Percentiles rank a stretch among this genome's conserved stretches.
Evolutionary conservation across 2,888 invertebrate genomes (phyloP).

Genomic region (Cerceris ruficornis): DNA sequence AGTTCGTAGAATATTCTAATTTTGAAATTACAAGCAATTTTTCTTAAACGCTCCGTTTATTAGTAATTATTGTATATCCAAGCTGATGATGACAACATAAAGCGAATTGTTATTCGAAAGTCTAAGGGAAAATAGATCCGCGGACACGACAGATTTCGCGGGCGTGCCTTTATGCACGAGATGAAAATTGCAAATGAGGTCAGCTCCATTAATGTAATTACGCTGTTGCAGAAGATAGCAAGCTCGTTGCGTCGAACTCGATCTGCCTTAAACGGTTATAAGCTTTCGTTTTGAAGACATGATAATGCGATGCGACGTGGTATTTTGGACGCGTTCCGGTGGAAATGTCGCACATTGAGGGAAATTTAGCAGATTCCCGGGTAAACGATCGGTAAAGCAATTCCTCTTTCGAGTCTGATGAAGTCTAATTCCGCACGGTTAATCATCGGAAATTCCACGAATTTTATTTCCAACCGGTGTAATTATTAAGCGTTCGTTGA

Average conservation of each 20-base stretch:
- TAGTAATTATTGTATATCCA: too few relatives aligned
- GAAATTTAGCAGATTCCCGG: background rate
- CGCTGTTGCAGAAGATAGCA: constrained; percentile 21
- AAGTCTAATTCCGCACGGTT: too few relatives aligned
- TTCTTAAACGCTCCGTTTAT: too few relatives aligned
- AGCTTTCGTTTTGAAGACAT: constrained; percentile 8
- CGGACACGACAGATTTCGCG: background rate
- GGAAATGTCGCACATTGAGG: background rate
- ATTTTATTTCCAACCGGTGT: too few relatives aligned
- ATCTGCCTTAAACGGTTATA: constrained; percentile 23
- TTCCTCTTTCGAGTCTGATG: too few relatives aligned
- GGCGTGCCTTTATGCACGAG: constrained; percentile 15
- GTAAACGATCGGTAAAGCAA: too few relatives aligned
- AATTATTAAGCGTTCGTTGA: too few relatives aligned
- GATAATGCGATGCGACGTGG: background rate
- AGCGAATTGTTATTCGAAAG: background rate
- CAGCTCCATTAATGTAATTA: constrained; percentile 52
- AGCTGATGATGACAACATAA: background rate
- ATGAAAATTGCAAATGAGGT: constrained; percentile 44
- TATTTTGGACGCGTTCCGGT: background rate
- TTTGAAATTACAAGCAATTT: too few relatives aligned
- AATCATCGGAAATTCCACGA: too few relatives aligned
- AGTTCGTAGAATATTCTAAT: too few relatives aligned
- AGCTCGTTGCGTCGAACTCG: constrained; percentile 16
- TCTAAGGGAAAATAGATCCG: background rate